Evolutionary conservation across 2,797 vertebrate species (phyloP), one percentile per base, ranked within the genome.

Genomic region (Diplodus puntazzo): DNA sequence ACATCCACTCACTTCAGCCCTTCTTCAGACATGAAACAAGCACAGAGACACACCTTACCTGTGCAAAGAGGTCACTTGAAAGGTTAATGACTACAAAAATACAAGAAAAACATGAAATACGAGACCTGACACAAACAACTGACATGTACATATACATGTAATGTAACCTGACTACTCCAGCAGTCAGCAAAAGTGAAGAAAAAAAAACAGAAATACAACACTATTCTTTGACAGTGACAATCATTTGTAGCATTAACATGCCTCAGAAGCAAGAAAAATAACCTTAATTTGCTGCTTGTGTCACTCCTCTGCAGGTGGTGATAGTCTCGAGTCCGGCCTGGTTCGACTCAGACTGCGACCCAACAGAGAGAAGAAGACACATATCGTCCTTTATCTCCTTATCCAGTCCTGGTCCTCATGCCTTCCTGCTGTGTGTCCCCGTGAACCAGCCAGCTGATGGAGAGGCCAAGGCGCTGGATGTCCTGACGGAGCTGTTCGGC

Each of bases 351-450:
- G 79, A 75, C 69, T 91, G 77, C 57, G 75, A 85, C 68, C 83
- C 84, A 0, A 86, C 92, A 42, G 91, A 95, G 2, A 89, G 93
- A 25, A 88, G 39, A n/a, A 79, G 23, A 4, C 91, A 88, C 72
- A 87, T 96, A 46, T 91, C 91, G 1, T 90, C 91, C 65, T 92
- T 95, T 1, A 60, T 94, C 0, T 64, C 92, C 61, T 81, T 92
- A 1, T 93, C 94, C 11, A 85, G 89, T 78, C 95, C 95, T 0
- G 95, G 95, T 13, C 94, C 95, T 0, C 95, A 96, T 0, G 93
- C 88, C 49, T 95, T 96, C 81, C 88, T 96, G 72, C 88, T 96
- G 59, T 95, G 94, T 7, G 86, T 95, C 46, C 87, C 95, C 0
- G 54, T 94, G 67, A 89, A 94, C 85, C 90, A 79, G 70, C 87